Percentiles rank a stretch among this genome's conserved stretches.
Evolutionary conservation across 2,113 vertebrate species (phyloP).

Genomic region (Paramisgurnus dabryanus): DNA sequence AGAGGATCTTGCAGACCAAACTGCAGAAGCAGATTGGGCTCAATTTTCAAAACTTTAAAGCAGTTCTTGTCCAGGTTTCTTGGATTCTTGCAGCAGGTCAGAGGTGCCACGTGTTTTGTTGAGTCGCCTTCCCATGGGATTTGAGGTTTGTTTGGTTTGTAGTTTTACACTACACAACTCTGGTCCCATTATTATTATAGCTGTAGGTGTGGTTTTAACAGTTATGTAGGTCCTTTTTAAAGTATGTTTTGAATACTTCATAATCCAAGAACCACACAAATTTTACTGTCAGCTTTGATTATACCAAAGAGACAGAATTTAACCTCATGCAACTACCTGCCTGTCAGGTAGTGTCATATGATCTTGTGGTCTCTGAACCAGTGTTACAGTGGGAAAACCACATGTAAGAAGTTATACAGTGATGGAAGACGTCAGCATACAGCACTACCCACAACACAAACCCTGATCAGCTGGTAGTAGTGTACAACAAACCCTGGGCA

Average conservation of each 20-base stretch:
- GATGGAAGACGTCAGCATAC: conserved; percentile 22
- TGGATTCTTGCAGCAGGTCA: neutral
- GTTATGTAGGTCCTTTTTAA: neutral
- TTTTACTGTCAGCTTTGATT: neutral
- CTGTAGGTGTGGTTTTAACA: neutral
- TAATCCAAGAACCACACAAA: neutral
- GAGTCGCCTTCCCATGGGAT: neutral
- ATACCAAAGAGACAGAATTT: conserved; percentile 2
- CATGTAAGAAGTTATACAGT: neutral
- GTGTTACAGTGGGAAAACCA: conserved; percentile 13
- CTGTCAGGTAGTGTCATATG: neutral
- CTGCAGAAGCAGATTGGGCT: neutral
- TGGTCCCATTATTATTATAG: neutral
- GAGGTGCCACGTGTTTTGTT: neutral
- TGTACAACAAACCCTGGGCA: conserved; percentile 14
- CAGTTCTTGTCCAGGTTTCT: neutral
- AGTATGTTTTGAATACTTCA: neutral
- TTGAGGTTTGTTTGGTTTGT: neutral
- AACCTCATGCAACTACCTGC: neutral
- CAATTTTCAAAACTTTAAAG: neutral
- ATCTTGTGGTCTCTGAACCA: conserved; percentile 2
- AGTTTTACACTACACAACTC: neutral
- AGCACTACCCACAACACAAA: neutral
- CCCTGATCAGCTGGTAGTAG: conserved; percentile 42
- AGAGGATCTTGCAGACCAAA: neutral